Evolutionary conservation across 2,888 invertebrate genomes (phyloP), one percentile per base, ranked within the genome.

Genomic region (Zhuqinia jingwanae): DNA sequence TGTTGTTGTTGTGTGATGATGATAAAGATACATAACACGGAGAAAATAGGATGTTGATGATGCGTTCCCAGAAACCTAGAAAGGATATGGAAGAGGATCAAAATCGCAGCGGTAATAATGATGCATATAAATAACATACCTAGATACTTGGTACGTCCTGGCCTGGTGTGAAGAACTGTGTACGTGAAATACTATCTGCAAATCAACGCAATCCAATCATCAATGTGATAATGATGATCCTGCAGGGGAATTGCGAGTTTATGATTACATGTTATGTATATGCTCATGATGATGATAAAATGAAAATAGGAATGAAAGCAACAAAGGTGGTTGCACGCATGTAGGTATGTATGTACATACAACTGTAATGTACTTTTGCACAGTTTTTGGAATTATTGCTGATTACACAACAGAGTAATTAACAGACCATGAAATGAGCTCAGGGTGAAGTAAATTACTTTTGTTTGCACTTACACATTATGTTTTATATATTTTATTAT

Each of bases 351-450:
- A 60, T 27, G 65, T 20, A 15, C 45, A 0, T 42, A 42, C 42
- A 20, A n/a, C n/a, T n/a, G n/a, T 10, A 15, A 45, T 17, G 45
- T 13, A 42, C 22, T 68, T 27, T 0, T 20, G 15, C 68, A 50
- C 42, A n/a, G n/a, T n/a, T n/a, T n/a, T n/a, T n/a, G n/a, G n/a
- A n/a, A n/a, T n/a, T n/a, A n/a, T n/a, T n/a, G 50, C 47, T 45
- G 68, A 78, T 77, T 84, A 70, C 68, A 36, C 53, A 50, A 22
- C 47, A 58, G 58, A 68, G 77, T 77, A 84, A 84, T 84, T 77
- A 84, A 58, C 84, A 77, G 77, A 84, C 84, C 84, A 77, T 84
- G 84, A 77, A 84, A 84, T 84, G 84, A 84, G 68, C 78, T 83
- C 65, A 78, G n/a, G n/a, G n/a, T 36, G 36, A 70, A 70, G 17